Evolutionary conservation across 2,888 invertebrate genomes (phyloP).

Genomic region (Gastracanthus pulcherrimus): DNA sequence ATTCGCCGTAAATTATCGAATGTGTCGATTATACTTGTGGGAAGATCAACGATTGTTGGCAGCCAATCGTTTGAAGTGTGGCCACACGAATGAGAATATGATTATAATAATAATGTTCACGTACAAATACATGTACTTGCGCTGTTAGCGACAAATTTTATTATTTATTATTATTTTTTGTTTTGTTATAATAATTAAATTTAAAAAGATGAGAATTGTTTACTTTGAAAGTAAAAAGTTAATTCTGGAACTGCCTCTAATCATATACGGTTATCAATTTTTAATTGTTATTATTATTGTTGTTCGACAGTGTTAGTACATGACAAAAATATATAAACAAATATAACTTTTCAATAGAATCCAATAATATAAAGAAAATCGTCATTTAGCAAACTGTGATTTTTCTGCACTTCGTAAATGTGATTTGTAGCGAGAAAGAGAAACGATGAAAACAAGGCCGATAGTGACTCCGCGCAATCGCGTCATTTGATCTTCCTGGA

Average conservation of each 20-base stretch:
- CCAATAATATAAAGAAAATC: background rate
- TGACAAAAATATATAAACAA: background rate
- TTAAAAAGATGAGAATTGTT: too few relatives aligned
- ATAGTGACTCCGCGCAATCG: slow-evolving; percentile 2
- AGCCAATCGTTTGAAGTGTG: background rate
- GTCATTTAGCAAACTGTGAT: slow-evolving; percentile 43
- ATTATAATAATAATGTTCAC: background rate
- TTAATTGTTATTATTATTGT: too few relatives aligned
- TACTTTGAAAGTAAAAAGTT: background rate
- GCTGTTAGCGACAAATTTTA: background rate
- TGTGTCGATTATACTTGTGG: slow-evolving; percentile 1
- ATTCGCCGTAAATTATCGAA: background rate
- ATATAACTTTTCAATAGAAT: background rate
- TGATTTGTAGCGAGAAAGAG: slow-evolving; percentile 13
- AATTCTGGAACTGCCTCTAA: background rate
- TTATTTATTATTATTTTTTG: too few relatives aligned
- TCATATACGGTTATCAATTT: too few relatives aligned
- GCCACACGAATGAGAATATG: background rate
- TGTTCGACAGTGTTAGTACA: background rate
- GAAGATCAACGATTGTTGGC: slow-evolving; percentile 37
- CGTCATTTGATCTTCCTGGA: slow-evolving; percentile 51
- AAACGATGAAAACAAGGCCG: background rate
- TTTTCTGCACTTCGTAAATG: slow-evolving; percentile 23
- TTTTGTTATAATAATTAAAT: too few relatives aligned
- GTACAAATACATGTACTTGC: background rate